phyloP scores from a whole-genome alignment of 2,888 invertebrate genomes.

The Clanis bilineata region DNA sequence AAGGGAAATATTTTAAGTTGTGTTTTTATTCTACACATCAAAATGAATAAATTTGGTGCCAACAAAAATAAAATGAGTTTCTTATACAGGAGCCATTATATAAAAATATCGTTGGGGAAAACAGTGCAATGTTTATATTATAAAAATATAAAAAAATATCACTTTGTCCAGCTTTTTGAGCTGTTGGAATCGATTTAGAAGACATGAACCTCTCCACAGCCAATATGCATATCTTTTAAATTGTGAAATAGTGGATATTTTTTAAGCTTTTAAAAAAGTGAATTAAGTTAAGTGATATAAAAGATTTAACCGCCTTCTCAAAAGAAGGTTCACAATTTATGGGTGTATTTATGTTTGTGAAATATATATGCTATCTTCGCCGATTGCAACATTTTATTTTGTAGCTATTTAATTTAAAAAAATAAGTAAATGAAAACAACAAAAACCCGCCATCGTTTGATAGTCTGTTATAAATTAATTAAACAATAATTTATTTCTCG shows the following conservation, averaged over 20 bases:
- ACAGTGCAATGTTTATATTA: conserved; percentile 17
- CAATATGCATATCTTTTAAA: neutral
- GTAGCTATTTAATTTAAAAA: no score
- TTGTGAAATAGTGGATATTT: neutral
- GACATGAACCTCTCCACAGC: neutral
- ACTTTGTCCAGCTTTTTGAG: conserved; percentile 22
- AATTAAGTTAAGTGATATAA: no score
- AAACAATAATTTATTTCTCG: no score
- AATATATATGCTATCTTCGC: no score
- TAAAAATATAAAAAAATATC: conserved; percentile 49
- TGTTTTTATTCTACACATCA: neutral
- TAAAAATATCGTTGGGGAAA: neutral
- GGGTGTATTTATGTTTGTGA: no score
- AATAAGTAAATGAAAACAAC: no score
- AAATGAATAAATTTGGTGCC: neutral
- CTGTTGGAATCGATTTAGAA: conserved; percentile 2
- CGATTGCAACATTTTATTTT: no score
- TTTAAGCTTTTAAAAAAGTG: neutral
- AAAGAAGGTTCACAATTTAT: no score
- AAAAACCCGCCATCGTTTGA: no score
- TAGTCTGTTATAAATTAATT: no score
- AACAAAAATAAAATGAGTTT: no score
- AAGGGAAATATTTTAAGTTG: neutral
- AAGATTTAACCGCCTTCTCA: no score
- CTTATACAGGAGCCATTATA: neutral